Conservation (phyloP, 2,113 vertebrate species). For the Neotragus moschatus region DNA sequence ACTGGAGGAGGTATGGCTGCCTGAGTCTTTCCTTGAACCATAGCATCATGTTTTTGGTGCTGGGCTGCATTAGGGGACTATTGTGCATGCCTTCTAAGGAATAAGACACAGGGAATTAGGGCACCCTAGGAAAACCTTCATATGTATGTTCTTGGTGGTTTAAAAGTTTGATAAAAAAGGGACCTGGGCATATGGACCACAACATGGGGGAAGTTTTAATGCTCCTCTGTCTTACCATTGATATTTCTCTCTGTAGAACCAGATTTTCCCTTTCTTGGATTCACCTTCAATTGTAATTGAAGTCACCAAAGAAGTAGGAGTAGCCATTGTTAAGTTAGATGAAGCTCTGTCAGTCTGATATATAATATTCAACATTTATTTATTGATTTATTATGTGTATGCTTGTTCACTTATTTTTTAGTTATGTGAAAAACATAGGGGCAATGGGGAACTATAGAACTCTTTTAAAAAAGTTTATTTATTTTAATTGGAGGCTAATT, state of each 20-base stretch:
- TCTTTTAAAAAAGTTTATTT: neutral
- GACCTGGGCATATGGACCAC: neutral
- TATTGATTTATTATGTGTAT: neutral
- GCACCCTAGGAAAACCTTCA: neutral
- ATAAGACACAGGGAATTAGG: neutral
- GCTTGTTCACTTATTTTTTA: neutral
- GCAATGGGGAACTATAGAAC: neutral
- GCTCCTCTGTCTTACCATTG: neutral
- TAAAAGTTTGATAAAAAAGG: neutral
- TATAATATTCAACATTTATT: neutral
- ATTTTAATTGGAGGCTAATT: neutral
- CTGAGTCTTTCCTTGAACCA: neutral
- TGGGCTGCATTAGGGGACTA: too few species aligned
- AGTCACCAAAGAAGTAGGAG: neutral
- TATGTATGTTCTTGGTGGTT: neutral
- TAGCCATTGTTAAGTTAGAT: neutral
- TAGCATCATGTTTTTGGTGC: neutral
- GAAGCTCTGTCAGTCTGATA: neutral
- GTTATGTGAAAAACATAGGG: neutral
- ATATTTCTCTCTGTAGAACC: neutral
- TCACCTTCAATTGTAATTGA: neutral
- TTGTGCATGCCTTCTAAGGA: neutral
- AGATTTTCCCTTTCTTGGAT: neutral
- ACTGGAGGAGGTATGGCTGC: neutral
- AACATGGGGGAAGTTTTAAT: neutral